Percentiles rank a stretch among this genome's conserved stretches.
Conservation (phyloP, 2,797 vertebrate species). For the Champsocephalus gunnari region DNA sequence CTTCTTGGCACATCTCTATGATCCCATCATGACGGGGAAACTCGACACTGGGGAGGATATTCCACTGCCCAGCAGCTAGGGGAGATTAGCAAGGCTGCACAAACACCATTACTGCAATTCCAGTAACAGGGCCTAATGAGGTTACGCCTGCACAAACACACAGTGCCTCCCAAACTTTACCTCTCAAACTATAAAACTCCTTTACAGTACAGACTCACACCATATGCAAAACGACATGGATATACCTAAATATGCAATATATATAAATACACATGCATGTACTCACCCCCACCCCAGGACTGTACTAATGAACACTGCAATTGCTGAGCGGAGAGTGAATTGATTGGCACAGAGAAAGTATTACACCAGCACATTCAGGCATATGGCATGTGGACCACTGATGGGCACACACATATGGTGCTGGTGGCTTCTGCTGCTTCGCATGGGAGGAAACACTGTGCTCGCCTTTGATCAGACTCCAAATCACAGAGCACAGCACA, state of each 20-base stretch:
- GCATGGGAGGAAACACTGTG: constrained; percentile 70
- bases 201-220: neutral
- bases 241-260: neutral
- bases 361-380: constrained; percentile 83
- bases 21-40: constrained; percentile 76
- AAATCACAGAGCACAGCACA: constrained; percentile 72
- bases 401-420: constrained; percentile 84
- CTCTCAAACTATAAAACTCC: constrained; percentile 7
- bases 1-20: constrained; percentile 73
- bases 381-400: constrained; percentile 85
- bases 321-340: constrained; percentile 58
- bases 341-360: constrained; percentile 79
- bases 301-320: constrained; percentile 58
- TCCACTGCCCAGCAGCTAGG: constrained; percentile 67
- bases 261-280: neutral
- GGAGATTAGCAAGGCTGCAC: constrained; percentile 53
- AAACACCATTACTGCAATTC: constrained; percentile 54
- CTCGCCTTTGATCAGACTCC: constrained; percentile 79
- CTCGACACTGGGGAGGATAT: constrained; percentile 76
- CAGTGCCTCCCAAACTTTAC: constrained; percentile 19
- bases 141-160: constrained; percentile 40
- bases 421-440: constrained; percentile 77
- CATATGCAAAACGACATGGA: constrained; percentile 4
- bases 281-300: constrained; percentile 8
- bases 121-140: constrained; percentile 37